These are phyloP conservation scores for Osmerus mordax DNA, from an alignment of 2,113 vertebrate species.

Conservation along the genomic window DNA sequence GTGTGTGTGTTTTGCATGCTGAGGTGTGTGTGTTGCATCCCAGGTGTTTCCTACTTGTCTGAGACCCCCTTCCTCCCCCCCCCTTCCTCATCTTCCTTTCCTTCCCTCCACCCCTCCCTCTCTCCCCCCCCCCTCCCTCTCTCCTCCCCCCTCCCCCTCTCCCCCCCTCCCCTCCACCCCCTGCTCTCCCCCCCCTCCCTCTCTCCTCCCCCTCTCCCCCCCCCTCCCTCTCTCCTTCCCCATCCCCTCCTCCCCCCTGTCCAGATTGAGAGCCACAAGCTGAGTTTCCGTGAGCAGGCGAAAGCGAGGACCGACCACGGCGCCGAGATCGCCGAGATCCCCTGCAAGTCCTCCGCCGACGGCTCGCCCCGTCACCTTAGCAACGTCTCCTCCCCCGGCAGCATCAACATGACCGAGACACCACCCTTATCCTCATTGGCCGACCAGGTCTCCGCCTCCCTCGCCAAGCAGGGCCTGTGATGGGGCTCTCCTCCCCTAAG, in stretches of 20 bases:
- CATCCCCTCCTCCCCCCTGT: neutral
- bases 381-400: constrained; percentile 90
- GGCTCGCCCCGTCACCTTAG: constrained; percentile 83
- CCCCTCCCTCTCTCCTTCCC: neutral
- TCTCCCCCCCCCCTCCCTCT: too few relatives aligned
- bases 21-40: too few relatives aligned
- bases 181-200: too few relatives aligned
- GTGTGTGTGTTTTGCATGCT: too few relatives aligned
- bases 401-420: constrained; percentile 86
- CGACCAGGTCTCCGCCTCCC: constrained; percentile 87
- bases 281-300: constrained; percentile 86
- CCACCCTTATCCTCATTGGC: constrained; percentile 86
- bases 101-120: too few relatives aligned
- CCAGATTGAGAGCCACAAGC: constrained; percentile 90
- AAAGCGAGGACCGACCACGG: constrained; percentile 93
- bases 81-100: too few relatives aligned
- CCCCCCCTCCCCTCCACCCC: neutral
- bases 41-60: too few relatives aligned
- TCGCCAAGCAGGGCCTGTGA: constrained; percentile 96
- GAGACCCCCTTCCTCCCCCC: too few relatives aligned
- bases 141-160: too few relatives aligned
- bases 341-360: constrained; percentile 67
- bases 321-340: constrained; percentile 79
- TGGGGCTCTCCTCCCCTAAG: constrained; percentile 39
- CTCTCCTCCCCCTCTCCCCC: too few relatives aligned